Percentiles rank a stretch among this genome's conserved stretches.
phyloP scores from a whole-genome alignment of 1,140 invertebrate species.

The Polypedilum pembai region DNA sequence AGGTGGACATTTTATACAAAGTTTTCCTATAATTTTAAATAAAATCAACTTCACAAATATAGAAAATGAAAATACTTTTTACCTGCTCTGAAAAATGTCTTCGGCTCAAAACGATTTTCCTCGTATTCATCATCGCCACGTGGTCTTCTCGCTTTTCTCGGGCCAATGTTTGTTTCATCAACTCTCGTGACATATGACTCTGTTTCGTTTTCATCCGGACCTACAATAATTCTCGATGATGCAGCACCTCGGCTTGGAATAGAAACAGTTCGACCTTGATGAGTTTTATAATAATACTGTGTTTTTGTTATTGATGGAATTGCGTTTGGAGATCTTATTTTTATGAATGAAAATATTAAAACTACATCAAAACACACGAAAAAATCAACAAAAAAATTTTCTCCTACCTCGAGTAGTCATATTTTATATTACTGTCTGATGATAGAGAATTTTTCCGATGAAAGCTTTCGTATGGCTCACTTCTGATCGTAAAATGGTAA shows the following conservation, averaged over 20 bases:
- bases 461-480: background rate
- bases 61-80: background rate
- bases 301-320: background rate
- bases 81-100: constrained; percentile 14
- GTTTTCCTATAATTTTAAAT: background rate
- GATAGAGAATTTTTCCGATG: background rate
- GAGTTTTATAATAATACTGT: background rate
- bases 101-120: background rate
- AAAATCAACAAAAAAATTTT: background rate
- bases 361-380: background rate
- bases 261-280: constrained; percentile 9
- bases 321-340: background rate
- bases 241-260: background rate
- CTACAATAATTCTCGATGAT: background rate
- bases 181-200: background rate
- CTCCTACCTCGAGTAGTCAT: background rate
- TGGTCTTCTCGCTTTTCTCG: background rate
- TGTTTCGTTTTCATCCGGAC: constrained; percentile 1
- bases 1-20: constrained; percentile 29
- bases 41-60: too few relatives aligned
- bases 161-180: background rate
- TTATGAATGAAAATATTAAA: background rate
- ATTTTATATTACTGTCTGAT: background rate
- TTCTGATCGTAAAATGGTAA: background rate
- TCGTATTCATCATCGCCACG: background rate